phyloP scores from a whole-genome alignment of 64 coral and sea anemone genomes.

The Hydrozoanthus tunicans region DNA sequence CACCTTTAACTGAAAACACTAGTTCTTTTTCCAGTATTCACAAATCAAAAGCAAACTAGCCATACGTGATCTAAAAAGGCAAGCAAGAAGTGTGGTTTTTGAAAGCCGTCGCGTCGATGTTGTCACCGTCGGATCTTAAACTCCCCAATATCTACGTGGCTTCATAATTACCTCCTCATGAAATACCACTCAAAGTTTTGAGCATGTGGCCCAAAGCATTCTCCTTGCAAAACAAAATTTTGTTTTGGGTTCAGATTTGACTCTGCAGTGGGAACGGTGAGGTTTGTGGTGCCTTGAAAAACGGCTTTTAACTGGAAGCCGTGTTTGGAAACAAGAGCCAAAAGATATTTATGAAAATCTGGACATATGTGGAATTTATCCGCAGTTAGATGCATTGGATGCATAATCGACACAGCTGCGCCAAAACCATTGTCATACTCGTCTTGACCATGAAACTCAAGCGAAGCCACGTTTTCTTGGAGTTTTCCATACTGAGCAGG shows the following conservation, averaged over 20 bases:
- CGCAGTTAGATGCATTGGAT: conserved; percentile 15
- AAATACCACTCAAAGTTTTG: conserved; percentile 56
- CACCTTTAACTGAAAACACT: too few species aligned
- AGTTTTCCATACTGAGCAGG: conserved; percentile 27
- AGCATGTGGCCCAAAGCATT: conserved; percentile 38
- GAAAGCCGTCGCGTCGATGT: too few species aligned
- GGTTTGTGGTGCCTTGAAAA: not conserved
- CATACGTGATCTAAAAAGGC: too few species aligned
- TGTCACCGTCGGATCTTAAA: too few species aligned
- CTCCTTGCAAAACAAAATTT: not conserved
- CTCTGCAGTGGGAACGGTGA: not conserved
- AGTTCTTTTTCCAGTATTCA: too few species aligned
- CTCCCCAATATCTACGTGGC: too few species aligned
- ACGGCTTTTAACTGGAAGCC: conserved; percentile 28
- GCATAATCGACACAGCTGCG: not conserved
- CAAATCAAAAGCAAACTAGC: too few species aligned
- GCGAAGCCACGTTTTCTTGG: conserved; percentile 33
- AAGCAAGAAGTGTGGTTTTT: too few species aligned
- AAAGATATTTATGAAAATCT: conserved; percentile 43
- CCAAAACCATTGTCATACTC: conserved; percentile 1
- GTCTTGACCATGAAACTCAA: conserved; percentile 20
- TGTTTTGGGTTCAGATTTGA: not conserved
- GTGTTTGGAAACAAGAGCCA: conserved; percentile 42
- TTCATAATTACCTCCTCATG: not conserved
- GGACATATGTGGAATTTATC: conserved; percentile 45